Evolutionary conservation across 2,888 invertebrate species (phyloP).

Genomic region (Macaria liturata): DNA sequence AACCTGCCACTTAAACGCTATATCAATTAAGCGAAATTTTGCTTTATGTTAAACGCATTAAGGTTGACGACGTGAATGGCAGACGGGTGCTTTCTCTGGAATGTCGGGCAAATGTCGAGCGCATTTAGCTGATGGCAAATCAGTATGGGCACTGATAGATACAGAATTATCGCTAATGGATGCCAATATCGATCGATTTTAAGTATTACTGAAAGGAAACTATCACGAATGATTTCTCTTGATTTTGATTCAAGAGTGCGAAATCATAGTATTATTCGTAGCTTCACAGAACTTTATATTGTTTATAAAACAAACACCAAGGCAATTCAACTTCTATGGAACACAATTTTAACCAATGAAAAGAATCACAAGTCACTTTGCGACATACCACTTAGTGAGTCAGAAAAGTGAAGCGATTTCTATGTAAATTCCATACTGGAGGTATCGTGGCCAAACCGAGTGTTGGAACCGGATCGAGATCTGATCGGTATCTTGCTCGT

Average conservation of each 20-base stretch:
- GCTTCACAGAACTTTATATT: no score
- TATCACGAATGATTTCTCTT: no score
- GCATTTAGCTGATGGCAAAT: not conserved
- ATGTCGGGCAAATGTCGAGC: conserved; percentile 59
- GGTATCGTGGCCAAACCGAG: conserved; percentile 1
- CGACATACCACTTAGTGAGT: not conserved
- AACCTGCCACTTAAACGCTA: conserved; percentile 34
- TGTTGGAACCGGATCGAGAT: conserved; percentile 54
- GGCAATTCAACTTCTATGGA: no score
- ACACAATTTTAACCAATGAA: no score
- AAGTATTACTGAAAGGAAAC: no score
- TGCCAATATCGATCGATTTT: no score
- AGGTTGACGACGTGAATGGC: conserved; percentile 44
- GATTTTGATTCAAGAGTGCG: no score
- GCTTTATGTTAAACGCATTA: conserved; percentile 48
- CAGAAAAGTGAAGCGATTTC: conserved; percentile 1
- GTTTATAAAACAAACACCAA: no score
- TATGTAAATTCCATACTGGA: conserved; percentile 18
- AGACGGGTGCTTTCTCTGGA: conserved; percentile 56
- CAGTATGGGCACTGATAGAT: conserved; percentile 7
- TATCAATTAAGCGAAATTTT: conserved; percentile 29
- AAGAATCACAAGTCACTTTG: no score
- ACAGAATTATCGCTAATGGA: no score
- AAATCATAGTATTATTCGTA: no score
- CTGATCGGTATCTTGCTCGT: conserved; percentile 69